phyloP scores from a whole-genome alignment of 1,140 invertebrate genomes.

The Teleogryllus occipitalis region DNA sequence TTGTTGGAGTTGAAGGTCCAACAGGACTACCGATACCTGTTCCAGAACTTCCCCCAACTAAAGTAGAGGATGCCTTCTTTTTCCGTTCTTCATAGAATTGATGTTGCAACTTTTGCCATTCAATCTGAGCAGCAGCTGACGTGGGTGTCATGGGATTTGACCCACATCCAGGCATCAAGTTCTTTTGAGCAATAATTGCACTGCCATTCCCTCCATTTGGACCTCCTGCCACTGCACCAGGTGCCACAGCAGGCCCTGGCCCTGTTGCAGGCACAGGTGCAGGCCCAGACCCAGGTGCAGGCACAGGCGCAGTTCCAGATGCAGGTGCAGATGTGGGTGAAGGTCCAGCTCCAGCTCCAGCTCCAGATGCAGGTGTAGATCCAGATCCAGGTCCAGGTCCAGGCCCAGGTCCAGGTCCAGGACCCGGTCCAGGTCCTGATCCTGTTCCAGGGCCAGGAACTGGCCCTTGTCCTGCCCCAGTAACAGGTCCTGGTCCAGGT shows the following conservation, averaged over 20 bases:
- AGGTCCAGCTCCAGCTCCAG: too few relatives aligned
- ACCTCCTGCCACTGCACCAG: neutral
- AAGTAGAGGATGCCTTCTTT: constrained; percentile 34
- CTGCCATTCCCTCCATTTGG: constrained; percentile 5
- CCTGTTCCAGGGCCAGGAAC: too few relatives aligned
- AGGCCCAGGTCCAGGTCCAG: neutral
- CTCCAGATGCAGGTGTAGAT: too few relatives aligned
- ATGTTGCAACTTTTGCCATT: constrained; percentile 84
- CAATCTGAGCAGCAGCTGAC: constrained; percentile 49
- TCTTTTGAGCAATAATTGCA: constrained; percentile 30
- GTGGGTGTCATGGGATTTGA: constrained; percentile 24
- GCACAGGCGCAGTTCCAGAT: constrained; percentile 28
- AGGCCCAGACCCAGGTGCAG: too few relatives aligned
- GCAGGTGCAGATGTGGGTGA: too few relatives aligned
- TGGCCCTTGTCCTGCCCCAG: too few relatives aligned
- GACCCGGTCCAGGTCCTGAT: neutral
- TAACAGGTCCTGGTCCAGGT: too few relatives aligned
- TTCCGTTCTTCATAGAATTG: constrained; percentile 66
- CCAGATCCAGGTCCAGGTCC: constrained; percentile 3
- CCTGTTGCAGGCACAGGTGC: neutral
- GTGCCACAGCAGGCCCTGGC: neutral
- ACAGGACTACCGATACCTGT: constrained; percentile 26
- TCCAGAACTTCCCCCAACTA: constrained; percentile 37
- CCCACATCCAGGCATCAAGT: constrained; percentile 23
- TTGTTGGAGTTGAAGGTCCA: constrained; percentile 20